Percentiles rank a stretch among this genome's conserved stretches.
These are phyloP conservation scores for Biston stratarius DNA, from an alignment of 2,888 invertebrate genomes.

Conservation along the genomic window DNA sequence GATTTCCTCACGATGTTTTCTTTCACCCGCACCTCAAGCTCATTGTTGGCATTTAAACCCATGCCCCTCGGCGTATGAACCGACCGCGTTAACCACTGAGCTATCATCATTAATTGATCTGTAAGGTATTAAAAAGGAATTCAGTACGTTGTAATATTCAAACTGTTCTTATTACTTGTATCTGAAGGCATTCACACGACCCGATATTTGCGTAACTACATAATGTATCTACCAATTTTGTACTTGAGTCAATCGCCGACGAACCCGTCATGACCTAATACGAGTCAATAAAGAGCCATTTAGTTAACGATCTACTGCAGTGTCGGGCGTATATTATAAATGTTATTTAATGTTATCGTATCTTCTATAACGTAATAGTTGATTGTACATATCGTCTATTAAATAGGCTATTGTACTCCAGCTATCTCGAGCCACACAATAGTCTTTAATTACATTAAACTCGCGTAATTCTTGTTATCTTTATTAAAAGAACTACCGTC, in stretches of 20 bases:
- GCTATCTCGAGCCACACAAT: background rate
- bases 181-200: background rate
- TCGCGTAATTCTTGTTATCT: conserved; percentile 9
- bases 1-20: too few species aligned
- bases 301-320: background rate
- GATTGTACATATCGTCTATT: background rate
- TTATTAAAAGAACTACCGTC: background rate
- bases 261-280: background rate
- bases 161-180: background rate
- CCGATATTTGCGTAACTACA: background rate
- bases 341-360: background rate
- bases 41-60: too few species aligned
- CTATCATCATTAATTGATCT: too few species aligned
- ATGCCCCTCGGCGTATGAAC: too few species aligned
- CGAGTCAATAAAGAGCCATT: background rate
- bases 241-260: conserved; percentile 13
- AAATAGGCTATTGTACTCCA: background rate
- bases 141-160: too few species aligned
- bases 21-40: too few species aligned
- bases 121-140: too few species aligned
- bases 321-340: background rate
- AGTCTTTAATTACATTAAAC: conserved; percentile 1
- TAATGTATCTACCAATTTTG: conserved; percentile 6
- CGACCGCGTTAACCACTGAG: too few species aligned
- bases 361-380: background rate